Evolutionary conservation across 2,797 vertebrate species (phyloP).

Genomic region (Sebastes aleutianus): DNA sequence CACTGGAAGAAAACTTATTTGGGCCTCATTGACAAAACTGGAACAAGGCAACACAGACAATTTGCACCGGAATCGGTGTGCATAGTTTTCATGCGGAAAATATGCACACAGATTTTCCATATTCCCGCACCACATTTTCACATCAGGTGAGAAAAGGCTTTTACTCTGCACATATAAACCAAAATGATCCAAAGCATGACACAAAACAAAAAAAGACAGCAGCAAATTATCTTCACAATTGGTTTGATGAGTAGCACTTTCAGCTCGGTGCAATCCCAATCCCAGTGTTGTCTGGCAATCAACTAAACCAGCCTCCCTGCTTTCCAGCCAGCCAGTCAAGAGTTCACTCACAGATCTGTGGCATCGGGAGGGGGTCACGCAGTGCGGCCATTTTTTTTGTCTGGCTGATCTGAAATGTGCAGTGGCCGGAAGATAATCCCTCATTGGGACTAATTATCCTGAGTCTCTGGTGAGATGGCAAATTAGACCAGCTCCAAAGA

Average conservation of each 20-base stretch:
- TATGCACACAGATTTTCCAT: neutral
- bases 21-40: neutral
- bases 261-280: neutral
- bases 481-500: slow-evolving; percentile 52
- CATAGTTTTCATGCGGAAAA: neutral
- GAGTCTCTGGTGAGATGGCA: slow-evolving; percentile 61
- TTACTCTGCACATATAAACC: neutral
- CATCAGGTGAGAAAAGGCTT: neutral
- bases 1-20: too few species aligned
- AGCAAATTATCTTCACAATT: neutral
- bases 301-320: neutral
- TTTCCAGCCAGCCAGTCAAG: neutral
- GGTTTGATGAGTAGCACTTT: neutral
- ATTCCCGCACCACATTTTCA: neutral
- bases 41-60: neutral
- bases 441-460: slow-evolving; percentile 73
- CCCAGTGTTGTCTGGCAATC: neutral
- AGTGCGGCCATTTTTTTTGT: slow-evolving; percentile 26
- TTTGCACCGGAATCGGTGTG: neutral
- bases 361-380: slow-evolving; percentile 14
- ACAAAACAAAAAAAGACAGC: neutral
- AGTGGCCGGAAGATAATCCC: slow-evolving; percentile 72
- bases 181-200: neutral
- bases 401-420: slow-evolving; percentile 56
- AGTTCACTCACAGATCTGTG: slow-evolving; percentile 29